Conservation (phyloP, 2,888 invertebrate genomes). For the Lasius fuliginosus region DNA sequence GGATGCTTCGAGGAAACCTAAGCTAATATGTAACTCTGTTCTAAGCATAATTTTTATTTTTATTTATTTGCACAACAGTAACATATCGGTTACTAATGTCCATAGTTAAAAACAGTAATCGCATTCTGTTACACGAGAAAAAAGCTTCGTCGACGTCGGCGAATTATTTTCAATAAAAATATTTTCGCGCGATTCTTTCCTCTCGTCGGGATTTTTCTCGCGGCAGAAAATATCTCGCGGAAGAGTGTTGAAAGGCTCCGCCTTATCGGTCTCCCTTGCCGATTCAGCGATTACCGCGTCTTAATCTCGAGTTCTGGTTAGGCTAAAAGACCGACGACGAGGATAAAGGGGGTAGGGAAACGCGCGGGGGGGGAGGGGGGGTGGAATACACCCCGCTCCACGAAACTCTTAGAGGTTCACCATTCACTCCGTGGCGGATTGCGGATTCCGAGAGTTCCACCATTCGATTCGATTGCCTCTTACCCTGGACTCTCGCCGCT, state of each 20-base stretch:
- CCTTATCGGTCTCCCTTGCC: conserved; percentile 70
- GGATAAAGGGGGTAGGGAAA: conserved; percentile 50
- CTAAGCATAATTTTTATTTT: not conserved
- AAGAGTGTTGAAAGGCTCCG: conserved; percentile 55
- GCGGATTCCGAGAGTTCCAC: conserved; percentile 83
- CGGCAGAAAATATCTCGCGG: conserved; percentile 15
- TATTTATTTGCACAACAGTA: not conserved
- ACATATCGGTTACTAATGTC: not conserved
- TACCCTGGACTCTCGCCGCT: conserved; percentile 74
- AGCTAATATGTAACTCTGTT: not conserved
- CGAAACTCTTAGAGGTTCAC: conserved; percentile 79
- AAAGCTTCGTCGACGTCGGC: not conserved
- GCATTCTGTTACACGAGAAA: not conserved
- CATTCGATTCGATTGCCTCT: conserved; percentile 81
- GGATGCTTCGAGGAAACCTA: not conserved
- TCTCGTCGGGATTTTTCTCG: conserved; percentile 42
- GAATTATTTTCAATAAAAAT: conserved; percentile 64
- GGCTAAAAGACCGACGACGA: conserved; percentile 57
- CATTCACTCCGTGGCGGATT: conserved; percentile 82
- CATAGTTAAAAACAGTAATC: not conserved
- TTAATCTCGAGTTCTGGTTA: conserved; percentile 75
- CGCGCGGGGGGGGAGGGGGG: conserved; percentile 22
- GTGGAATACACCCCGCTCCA: conserved; percentile 55
- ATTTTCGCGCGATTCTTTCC: conserved; percentile 51
- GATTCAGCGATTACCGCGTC: conserved; percentile 78